Evolutionary conservation across 2,888 invertebrate species (phyloP), one percentile per base, ranked within the genome.

Genomic region (Nymphalis c-album): DNA sequence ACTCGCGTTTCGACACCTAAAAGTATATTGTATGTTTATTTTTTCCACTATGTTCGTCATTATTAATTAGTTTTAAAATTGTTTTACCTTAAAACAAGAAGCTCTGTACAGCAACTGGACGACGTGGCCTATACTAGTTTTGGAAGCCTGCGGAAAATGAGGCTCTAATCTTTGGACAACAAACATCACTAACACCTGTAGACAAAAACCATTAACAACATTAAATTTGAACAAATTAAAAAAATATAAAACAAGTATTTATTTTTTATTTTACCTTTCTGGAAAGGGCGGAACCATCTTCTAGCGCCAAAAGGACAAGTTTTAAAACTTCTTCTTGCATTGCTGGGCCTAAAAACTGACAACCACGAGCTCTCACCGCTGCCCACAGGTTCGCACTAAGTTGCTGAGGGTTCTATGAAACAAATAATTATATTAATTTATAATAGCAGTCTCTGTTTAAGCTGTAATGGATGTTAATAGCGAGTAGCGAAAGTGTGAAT

Each of bases 281-380:
- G 0, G 98, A 98, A 72, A 99, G 91, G 5, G 98, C 97, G 0
- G 98, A 97, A 13, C 98, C 98, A 89, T 99, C 98, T 86, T 98
- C 98, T 60, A 99, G 89, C 0, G 99, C 98, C 71, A 99, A 90
- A 51, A 99, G 93, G 57, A 99, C 98, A 74, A 99, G 93, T 82
- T 97, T 97, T 47, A 99, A 92, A 63, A 99, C 99, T 88, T 99
- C 99, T 85, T 99, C 99, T 92, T 99, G 99, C 99, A 99, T 99
- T 31, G 98, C 99, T 75, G 99, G 99, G 8, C 99, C 99, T 45
- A 99, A 94, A 91, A 99, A 99, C 90, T 99, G 99, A 83, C 99
- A 99, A 61, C 99, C 99, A 67, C 99, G 94, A 0, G 98, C 97
- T 58, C 99, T 93, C 13, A 99, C 98, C 35, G 99, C 98, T 53